Evolutionary conservation across 2,797 vertebrate species (phyloP), one percentile per base, ranked within the genome.

Genomic region (Melanotaenia maccullochi): DNA sequence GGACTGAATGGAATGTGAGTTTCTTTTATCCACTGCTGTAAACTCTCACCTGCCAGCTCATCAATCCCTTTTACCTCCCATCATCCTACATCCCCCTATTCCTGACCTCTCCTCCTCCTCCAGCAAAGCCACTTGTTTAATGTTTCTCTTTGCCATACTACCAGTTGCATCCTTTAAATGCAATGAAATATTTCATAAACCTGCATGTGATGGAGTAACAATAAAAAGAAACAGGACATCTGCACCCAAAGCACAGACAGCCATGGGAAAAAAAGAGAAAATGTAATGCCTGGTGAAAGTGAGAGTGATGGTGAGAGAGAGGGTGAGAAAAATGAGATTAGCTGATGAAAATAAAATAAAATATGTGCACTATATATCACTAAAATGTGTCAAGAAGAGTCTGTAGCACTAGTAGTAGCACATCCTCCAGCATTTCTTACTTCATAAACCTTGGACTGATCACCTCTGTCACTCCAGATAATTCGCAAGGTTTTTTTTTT

Each of bases 1-100:
- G 79, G 65, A 84, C 85, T 85, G 85, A 88, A 83, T 83, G 78
- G 83, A 89, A 84, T 86, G 68, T 60, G 78, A 82, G 65, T 81
- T 69, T 75, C 60, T 65, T 73, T 77, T 56, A 75, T 35, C 44
- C 0, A 18, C 83, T 71, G 82, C 72, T 83, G 70, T 75, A 86
- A 86, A 89, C 75, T 82, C 79, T 83, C 63, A 82, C 69, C 78
- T 84, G 87, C 77, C 77, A 82, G 81, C 62, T 78, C 67, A 82
- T 84, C 78, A 87, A 65, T 81, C 76, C 69, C 65, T 57, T 60
- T 28, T 56, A 24, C 64, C 55, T 66, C 13, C 1, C 56, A 44
- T 70, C 65, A 32, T 38, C 64, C 75, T 56, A 9, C 68, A 20
- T 30, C 49, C 56, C 69, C 68, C 68, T 22, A 44, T 65, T 69